Evolutionary conservation across 1,140 invertebrate species (phyloP).

Genomic region (Asbolus verrucosus): DNA sequence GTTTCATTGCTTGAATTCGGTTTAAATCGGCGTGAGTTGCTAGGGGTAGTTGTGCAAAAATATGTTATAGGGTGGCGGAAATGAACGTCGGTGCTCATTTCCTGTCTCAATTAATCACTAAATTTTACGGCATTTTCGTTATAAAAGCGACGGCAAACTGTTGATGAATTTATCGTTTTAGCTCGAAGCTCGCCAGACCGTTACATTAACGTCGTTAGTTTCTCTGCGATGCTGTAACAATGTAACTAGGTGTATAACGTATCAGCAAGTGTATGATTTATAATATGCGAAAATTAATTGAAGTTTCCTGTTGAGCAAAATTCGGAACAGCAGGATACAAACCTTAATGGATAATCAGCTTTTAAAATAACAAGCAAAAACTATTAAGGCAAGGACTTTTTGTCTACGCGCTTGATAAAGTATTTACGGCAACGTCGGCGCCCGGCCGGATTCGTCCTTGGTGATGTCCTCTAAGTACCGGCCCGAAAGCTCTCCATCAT

Average conservation of each 20-base stretch:
- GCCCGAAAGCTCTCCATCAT: slow-evolving; percentile 1
- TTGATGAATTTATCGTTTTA: too few relatives aligned
- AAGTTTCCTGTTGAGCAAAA: slow-evolving; percentile 11
- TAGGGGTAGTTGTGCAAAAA: too few relatives aligned
- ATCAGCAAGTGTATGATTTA: slow-evolving; percentile 6
- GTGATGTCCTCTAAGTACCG: neutral
- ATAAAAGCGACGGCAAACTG: neutral
- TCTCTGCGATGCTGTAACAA: neutral
- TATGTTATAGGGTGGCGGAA: too few relatives aligned
- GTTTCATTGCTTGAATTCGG: too few relatives aligned
- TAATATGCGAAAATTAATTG: slow-evolving; percentile 20
- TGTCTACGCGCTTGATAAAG: neutral
- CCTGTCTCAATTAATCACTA: slow-evolving; percentile 8
- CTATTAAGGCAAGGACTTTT: neutral
- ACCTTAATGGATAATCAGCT: slow-evolving; percentile 18
- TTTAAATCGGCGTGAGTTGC: too few relatives aligned
- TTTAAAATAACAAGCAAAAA: slow-evolving; percentile 21
- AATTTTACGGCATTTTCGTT: neutral
- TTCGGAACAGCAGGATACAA: neutral
- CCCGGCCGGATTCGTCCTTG: too few relatives aligned
- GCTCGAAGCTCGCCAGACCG: too few relatives aligned
- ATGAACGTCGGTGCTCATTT: neutral
- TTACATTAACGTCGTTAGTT: slow-evolving; percentile 6
- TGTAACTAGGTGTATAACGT: neutral
- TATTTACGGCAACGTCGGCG: too few relatives aligned